Conservation (phyloP, 1,140 invertebrate genomes). For the Spodoptera frugiperda region DNA sequence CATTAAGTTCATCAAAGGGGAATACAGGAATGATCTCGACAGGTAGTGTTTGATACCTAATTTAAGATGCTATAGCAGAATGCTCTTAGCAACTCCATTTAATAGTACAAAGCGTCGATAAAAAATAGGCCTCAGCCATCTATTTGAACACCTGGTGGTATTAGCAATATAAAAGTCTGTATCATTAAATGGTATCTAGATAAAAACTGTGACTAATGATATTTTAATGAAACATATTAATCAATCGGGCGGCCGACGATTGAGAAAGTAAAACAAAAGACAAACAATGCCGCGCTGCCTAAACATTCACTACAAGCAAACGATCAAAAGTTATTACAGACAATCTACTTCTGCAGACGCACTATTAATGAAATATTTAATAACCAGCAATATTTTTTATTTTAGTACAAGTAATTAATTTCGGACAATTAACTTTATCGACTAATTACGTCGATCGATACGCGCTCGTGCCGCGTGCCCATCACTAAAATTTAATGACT, state of each 20-base stretch:
- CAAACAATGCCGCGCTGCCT: conserved; percentile 34
- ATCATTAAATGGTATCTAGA: conserved; percentile 40
- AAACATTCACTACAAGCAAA: conserved; percentile 13
- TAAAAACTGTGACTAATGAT: conserved; percentile 44
- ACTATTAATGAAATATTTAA: conserved; percentile 16
- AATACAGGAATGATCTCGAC: conserved; percentile 14
- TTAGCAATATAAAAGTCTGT: conserved; percentile 30
- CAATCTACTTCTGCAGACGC: neutral
- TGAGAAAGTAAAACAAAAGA: conserved; percentile 42
- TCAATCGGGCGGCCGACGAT: conserved; percentile 18
- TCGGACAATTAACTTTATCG: conserved; percentile 43
- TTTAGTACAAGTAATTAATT: conserved; percentile 43
- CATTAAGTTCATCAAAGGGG: neutral
- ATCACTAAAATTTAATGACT: conserved; percentile 47
- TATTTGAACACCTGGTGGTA: conserved; percentile 36
- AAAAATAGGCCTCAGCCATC: conserved; percentile 31
- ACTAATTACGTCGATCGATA: conserved; percentile 39
- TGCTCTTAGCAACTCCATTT: neutral
- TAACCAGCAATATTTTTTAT: conserved; percentile 7
- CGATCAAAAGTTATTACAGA: conserved; percentile 34
- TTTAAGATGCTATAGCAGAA: neutral
- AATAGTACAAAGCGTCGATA: conserved; percentile 4
- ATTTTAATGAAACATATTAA: conserved; percentile 47
- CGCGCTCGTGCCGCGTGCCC: conserved; percentile 48
- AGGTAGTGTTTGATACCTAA: neutral